Conservation (phyloP, 2,797 vertebrate genomes). For the Thamnophis elegans region DNA sequence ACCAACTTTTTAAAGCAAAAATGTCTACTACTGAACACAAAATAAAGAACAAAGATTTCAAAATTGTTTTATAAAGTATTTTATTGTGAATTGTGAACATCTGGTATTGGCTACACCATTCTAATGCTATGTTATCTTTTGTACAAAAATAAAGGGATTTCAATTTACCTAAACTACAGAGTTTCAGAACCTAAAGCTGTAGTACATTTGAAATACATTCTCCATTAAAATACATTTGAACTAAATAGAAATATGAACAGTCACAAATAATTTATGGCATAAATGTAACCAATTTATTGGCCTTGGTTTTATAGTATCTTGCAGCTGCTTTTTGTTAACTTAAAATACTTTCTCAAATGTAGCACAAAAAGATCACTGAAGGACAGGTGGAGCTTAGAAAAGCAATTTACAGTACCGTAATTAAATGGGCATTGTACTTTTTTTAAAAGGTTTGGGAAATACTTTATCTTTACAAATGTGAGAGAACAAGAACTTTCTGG, state of each 20-base stretch:
- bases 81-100: slow-evolving; percentile 87
- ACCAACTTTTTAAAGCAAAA: slow-evolving; percentile 45
- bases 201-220: slow-evolving; percentile 78
- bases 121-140: slow-evolving; percentile 79
- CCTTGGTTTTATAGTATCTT: slow-evolving; percentile 57
- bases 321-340: slow-evolving; percentile 56
- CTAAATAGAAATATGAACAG: slow-evolving; percentile 71
- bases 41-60: slow-evolving; percentile 84
- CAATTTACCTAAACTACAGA: slow-evolving; percentile 75
- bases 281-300: slow-evolving; percentile 68
- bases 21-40: slow-evolving; percentile 67
- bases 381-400: neutral
- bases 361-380: neutral
- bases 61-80: slow-evolving; percentile 83
- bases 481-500: slow-evolving; percentile 28
- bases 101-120: slow-evolving; percentile 82
- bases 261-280: slow-evolving; percentile 74
- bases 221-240: slow-evolving; percentile 77
- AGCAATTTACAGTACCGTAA: neutral
- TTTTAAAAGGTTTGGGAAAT: neutral
- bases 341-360: slow-evolving; percentile 39
- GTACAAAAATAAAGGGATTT: slow-evolving; percentile 86
- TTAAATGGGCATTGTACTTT: neutral
- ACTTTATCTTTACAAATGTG: neutral
- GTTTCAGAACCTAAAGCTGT: slow-evolving; percentile 74